Percentiles rank a stretch among this genome's conserved stretches.
These are phyloP conservation scores for Brachystomella parvula DNA, from an alignment of 1,140 invertebrate genomes.

Conservation along the genomic window DNA sequence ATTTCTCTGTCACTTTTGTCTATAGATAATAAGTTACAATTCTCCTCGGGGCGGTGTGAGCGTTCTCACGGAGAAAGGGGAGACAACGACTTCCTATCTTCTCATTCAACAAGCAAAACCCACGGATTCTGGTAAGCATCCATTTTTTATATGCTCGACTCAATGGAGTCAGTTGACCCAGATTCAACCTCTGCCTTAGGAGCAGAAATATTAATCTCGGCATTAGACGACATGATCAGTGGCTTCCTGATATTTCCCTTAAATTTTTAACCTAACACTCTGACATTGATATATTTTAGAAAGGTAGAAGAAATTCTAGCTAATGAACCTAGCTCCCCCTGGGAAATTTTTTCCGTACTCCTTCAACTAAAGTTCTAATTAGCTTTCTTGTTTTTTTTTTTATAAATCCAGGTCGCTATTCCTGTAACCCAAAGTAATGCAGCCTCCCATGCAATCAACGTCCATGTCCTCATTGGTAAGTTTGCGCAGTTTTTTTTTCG, in stretches of 20 bases:
- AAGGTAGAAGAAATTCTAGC: too few species aligned
- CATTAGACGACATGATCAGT: too few species aligned
- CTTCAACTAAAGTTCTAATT: background rate
- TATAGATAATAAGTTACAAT: constrained; percentile 66
- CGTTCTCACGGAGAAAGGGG: constrained; percentile 74
- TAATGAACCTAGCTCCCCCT: background rate
- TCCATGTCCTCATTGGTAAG: constrained; percentile 37
- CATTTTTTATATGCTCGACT: background rate
- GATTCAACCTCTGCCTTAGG: too few species aligned
- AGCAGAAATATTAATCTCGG: too few species aligned
- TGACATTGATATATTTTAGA: too few species aligned
- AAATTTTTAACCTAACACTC: too few species aligned
- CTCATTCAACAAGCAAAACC: constrained; percentile 44
- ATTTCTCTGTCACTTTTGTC: constrained; percentile 29
- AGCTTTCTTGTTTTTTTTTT: background rate
- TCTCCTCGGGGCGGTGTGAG: constrained; percentile 61
- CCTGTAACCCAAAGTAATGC: constrained; percentile 36
- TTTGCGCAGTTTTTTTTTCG: constrained; percentile 1
- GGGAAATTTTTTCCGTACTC: background rate
- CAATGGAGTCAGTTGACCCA: too few species aligned
- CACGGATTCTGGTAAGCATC: constrained; percentile 26
- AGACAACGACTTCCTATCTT: constrained; percentile 71
- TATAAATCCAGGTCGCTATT: constrained; percentile 32
- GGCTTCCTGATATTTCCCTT: too few species aligned
- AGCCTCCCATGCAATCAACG: constrained; percentile 30